These are phyloP conservation scores for Mayetiola destructor DNA, from an alignment of 2,888 invertebrate genomes.

Conservation along the genomic window DNA sequence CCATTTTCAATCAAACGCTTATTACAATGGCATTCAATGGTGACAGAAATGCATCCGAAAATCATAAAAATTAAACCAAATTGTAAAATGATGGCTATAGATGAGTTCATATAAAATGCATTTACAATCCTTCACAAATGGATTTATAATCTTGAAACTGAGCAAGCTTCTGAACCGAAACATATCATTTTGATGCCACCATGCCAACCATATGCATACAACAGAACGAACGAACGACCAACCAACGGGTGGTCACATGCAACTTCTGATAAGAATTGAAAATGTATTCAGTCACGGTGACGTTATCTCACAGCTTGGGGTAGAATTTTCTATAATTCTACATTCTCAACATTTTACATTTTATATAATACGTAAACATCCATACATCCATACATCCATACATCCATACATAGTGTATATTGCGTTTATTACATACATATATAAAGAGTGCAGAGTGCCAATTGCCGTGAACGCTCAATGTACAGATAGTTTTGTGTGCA, in stretches of 20 bases:
- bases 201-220: constrained; percentile 5
- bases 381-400: too few relatives aligned
- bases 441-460: too few relatives aligned
- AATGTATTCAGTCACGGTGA: constrained; percentile 17
- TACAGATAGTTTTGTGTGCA: too few relatives aligned
- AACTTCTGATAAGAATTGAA: constrained; percentile 15
- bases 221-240: constrained; percentile 3
- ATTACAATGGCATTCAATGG: too few relatives aligned
- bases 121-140: constrained; percentile 7
- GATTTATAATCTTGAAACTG: constrained; percentile 12
- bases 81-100: too few relatives aligned
- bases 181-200: too few relatives aligned
- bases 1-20: too few relatives aligned
- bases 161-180: constrained; percentile 8
- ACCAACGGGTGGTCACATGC: constrained; percentile 15
- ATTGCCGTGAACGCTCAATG: too few relatives aligned
- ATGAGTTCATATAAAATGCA: constrained; percentile 2
- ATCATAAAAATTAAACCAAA: constrained; percentile 1
- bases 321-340: constrained; percentile 15
- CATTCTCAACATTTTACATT: too few relatives aligned
- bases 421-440: too few relatives aligned
- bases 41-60: neutral
- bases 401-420: neutral
- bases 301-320: constrained; percentile 19
- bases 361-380: too few relatives aligned